Base-by-base conservation (phyloP, 1,140 invertebrate species). In the Chymomyza costata region DNA sequence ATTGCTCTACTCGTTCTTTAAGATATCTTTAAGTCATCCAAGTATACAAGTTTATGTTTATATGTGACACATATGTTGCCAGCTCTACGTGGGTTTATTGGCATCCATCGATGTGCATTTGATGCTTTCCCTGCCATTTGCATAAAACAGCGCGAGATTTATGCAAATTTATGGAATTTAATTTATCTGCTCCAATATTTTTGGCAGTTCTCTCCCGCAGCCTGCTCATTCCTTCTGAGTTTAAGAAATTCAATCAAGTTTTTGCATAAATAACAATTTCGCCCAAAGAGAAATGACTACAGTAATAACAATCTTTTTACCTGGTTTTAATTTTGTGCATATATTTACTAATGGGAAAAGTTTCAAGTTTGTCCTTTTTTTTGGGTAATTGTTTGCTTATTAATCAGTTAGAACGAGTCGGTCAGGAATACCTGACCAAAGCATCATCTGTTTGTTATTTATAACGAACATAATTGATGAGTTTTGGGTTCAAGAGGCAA, bases 101-200 rank as follows among this genome's bases (percentile, higher is more conserved):
- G 53, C 78, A 78, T 78, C 73, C 66, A 71, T 78, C 62, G 50
- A 53, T 55, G 38, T 54, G 43, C 51, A 55, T n/a, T 45, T 50
- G 49, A 25, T 48, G n/a, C n/a, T n/a, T n/a, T n/a, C n/a, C n/a
- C n/a, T n/a, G n/a, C n/a, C n/a, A 76, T 71, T 76, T 74, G 60
- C 70, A 76, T 69, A 51, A 19, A 57, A 46, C 53, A 63, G 46
- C 43, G 50, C 11, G 35, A 80, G 71, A 78, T 78, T 78, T 78
- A 80, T 78, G 66, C 71, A 71, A 78, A 78, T 78, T 80, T 71
- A 78, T 78, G 64, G 73, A 71, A 71, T 71, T 80, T 80, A 62
- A 67, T 66, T 70, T 59, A 46, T 17, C 18, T 17, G 54, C 21
- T 47, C 25, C 47, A 46, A 61, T 52, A 40, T 37, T 61, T 8